Evolutionary conservation across 2,113 vertebrate species (phyloP), one percentile per base, ranked within the genome.

Genomic region (Oriolus oriolus): DNA sequence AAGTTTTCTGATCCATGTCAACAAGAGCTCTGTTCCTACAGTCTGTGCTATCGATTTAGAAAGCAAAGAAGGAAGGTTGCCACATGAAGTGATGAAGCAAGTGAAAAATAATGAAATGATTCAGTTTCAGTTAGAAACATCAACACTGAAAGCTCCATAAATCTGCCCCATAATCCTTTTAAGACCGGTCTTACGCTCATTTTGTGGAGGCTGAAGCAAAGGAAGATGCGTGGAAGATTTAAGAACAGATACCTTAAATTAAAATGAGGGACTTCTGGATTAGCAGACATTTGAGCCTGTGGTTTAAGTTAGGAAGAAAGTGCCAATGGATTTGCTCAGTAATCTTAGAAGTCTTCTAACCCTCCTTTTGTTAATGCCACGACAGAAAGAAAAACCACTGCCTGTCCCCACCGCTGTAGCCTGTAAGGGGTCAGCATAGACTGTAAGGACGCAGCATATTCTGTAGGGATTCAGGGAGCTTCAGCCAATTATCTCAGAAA

Each of bases 201-300:
- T 94, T 83, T 73, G 53, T 65, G 44, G 45, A 54, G 69, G 64
- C 31, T 41, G 39, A 94, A 84, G 47, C 69, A 89, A 85, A 90
- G 23, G 45, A 91, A 91, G 65, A 65, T 42, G 23, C 3, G 0
- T 47, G 35, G 65, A 60, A 96, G 57, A 85, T 54, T 87, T 61
- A 83, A 84, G n/a, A 76, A 52, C 7, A 87, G 70, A 54, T 70
- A 86, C 23, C 50, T 86, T 74, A 61, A 92, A 84, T 64, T 92
- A 95, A 91, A 96, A 94, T 60, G 49, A 87, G 91, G 78, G 44
- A 82, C 37, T 91, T 91, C 50, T 91, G 39, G 75, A 92, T 93
- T 84, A 86, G 30, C 27, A 89, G 73, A 84, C 33, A 52, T 85
- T 89, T 53, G 28, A 92, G 60, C 24, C 50, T 64, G 56, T 56